phyloP scores from a whole-genome alignment of 2,888 invertebrate species.

The Calephelis perditalis region DNA sequence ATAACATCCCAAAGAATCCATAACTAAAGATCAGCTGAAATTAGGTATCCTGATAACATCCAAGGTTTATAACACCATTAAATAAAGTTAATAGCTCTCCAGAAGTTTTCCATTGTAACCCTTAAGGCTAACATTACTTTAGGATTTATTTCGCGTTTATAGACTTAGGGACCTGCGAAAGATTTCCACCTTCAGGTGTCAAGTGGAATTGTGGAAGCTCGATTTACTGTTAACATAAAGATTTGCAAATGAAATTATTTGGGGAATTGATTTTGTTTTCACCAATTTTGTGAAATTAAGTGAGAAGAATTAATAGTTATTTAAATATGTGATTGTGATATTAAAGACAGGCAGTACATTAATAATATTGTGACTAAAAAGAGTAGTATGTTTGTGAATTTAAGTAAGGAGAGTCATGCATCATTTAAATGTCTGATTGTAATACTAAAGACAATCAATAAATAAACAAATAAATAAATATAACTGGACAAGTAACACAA shows the following conservation, averaged over 20 bases:
- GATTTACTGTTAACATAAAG: constrained; percentile 39
- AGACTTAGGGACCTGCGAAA: constrained; percentile 52
- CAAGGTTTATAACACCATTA: constrained; percentile 74
- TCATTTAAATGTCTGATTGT: too few relatives aligned
- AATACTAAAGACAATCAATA: too few relatives aligned
- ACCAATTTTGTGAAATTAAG: too few relatives aligned
- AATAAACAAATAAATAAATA: too few relatives aligned
- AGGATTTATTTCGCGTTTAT: constrained; percentile 71
- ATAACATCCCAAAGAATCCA: constrained; percentile 6
- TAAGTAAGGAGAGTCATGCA: too few relatives aligned
- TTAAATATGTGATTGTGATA: too few relatives aligned
- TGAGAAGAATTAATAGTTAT: too few relatives aligned
- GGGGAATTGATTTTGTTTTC: too few relatives aligned
- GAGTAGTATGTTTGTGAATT: too few relatives aligned
- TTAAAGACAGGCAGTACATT: too few relatives aligned
- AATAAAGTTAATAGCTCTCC: constrained; percentile 72
- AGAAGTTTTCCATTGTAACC: constrained; percentile 71
- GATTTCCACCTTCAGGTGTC: constrained; percentile 61
- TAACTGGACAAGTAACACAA: too few relatives aligned
- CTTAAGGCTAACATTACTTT: constrained; percentile 61
- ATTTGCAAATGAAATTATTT: not conserved
- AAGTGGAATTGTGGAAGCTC: constrained; percentile 56
- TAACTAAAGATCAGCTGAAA: constrained; percentile 12
- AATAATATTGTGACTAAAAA: too few relatives aligned
- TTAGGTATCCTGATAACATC: constrained; percentile 66